Evolutionary conservation across 2,888 invertebrate species (phyloP), one percentile per base, ranked within the genome.

Genomic region (Athalia cordata): DNA sequence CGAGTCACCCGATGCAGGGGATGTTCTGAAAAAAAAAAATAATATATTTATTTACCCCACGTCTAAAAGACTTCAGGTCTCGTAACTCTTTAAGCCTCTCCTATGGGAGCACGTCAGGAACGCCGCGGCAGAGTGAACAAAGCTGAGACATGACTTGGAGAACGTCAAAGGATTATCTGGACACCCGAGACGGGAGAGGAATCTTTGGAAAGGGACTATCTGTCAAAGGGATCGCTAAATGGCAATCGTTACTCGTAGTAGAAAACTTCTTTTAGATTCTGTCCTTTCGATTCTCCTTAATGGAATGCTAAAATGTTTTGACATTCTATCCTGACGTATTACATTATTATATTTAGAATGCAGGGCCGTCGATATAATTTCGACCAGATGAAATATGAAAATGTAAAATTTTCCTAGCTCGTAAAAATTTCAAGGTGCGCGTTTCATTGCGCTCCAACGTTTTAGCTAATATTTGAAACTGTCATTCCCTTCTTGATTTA

Each of bases 71-170:
- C 29, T 68, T 29, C 29, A 29, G 52, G 15, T 55, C 43, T 59
- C 11, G 59, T 77, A 87, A 87, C 86, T 87, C 86, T 87, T 87
- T 87, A 85, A 87, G 85, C 85, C 83, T 83, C 81, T 85, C 87
- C 80, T 83, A 83, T 80, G 84, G 81, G 83, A 82, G 64, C 9
- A 43, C 76, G 81, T 84, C 84, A 84, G 84, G 86, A 84, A 72
- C 47, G 86, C 80, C 82, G 67, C 74, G 85, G 84, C 85, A 84
- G 79, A 55, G 52, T 80, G 81, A 81, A 86, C 86, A 86, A 86
- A 83, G 81, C 81, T 79, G 78, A 65, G 78, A 84, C 86, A 87
- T 87, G 87, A 87, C 86, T 87, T 78, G 83, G 78, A 79, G 83
- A 86, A 87, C 79, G 85, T 82, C 84, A 87, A 87, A 87, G 86